Evolutionary conservation across 2,113 vertebrate genomes (phyloP).

Genomic region (Sprattus sprattus): DNA sequence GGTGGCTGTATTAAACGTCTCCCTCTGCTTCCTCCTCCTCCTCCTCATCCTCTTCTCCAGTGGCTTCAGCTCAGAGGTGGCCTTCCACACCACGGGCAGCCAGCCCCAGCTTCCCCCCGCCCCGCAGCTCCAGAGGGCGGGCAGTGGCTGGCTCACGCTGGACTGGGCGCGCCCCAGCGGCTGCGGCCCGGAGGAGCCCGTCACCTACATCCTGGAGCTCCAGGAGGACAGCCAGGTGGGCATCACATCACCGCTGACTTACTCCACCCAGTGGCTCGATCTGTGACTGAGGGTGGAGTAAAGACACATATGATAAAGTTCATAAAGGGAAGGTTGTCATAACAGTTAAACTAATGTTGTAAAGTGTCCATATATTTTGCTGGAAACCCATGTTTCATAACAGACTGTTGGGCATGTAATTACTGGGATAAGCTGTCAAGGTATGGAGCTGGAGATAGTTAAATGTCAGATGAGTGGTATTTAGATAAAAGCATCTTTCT

Average conservation of each 20-base stretch:
- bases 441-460: background rate
- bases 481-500: background rate
- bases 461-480: background rate
- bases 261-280: too few relatives aligned
- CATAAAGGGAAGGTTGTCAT: background rate
- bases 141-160: constrained; percentile 88
- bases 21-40: background rate
- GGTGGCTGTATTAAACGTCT: background rate
- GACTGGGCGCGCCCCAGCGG: constrained; percentile 93
- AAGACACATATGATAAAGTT: too few relatives aligned
- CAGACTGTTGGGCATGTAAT: background rate
- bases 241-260: background rate
- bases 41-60: constrained; percentile 60
- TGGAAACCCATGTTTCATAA: background rate
- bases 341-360: background rate
- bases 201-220: constrained; percentile 94
- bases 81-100: constrained; percentile 90
- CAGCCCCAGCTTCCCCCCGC: constrained; percentile 88
- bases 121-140: constrained; percentile 85
- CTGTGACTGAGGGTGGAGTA: too few relatives aligned
- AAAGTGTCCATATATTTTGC: background rate
- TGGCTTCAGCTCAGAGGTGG: constrained; percentile 90
- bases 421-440: background rate
- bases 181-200: constrained; percentile 82
- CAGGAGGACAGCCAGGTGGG: constrained; percentile 90